These are phyloP conservation scores for Enteromius trimaculatus DNA, from an alignment of 2,797 vertebrate genomes.

Conservation along the genomic window DNA sequence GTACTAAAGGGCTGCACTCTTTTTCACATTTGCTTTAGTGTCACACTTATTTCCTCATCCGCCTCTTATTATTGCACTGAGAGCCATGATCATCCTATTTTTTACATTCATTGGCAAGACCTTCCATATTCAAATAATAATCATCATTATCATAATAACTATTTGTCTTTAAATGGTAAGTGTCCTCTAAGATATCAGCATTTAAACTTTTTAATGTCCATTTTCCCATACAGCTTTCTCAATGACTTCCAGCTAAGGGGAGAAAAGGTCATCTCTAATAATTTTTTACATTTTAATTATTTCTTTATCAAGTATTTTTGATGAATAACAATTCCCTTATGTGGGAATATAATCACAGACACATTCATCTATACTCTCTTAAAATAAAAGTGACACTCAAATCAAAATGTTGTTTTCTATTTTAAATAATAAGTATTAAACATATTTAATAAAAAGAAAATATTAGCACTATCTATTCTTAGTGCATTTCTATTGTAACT, in stretches of 20 bases:
- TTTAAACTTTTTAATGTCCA: neutral
- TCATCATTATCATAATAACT: neutral
- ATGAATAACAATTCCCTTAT: neutral
- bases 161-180: neutral
- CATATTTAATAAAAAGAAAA: no score
- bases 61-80: constrained; percentile 25
- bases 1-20: constrained; percentile 9
- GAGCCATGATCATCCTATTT: constrained; percentile 47
- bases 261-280: neutral
- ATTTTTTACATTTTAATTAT: neutral
- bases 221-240: neutral
- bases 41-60: constrained; percentile 45
- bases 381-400: neutral
- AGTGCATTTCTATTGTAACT: no score
- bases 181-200: neutral
- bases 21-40: constrained; percentile 29
- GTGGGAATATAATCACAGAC: neutral
- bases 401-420: neutral
- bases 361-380: neutral
- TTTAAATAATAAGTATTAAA: neutral
- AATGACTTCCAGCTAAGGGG: neutral
- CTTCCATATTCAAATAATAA: neutral
- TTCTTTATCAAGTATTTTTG: no score
- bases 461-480: no score
- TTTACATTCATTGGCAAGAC: constrained; percentile 7